Base-by-base conservation (phyloP, 2,888 invertebrate species). In the Anthrax anthrax region DNA sequence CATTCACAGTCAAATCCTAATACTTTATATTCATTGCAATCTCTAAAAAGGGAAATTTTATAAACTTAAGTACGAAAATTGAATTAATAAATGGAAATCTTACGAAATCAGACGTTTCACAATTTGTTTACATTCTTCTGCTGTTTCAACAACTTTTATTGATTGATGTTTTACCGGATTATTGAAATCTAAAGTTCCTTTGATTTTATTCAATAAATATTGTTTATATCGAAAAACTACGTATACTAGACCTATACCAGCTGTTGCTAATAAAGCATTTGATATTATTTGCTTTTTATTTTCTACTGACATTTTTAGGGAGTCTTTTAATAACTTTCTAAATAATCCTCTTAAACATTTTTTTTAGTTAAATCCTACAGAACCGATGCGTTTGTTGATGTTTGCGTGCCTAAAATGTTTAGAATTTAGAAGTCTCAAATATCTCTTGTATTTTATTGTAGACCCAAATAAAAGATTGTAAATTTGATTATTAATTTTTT, bases 1-100 rank as follows among this genome's bases (percentile, higher is more conserved):
- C 86, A 87, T 65, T 87, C 87, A 62, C 86, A 86, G 60, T 87
- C 87, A 58, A 87, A 80, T 8, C 87, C 87, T 34, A 87, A 59
- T 0, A 81, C 76, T 57, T 63, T 63, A 39, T 72, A 65, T 12
- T 59, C 50, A 36, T 52, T 48, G 43, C 62, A 60, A 57, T 69
- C 60, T 14, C 62, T 62, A 18, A 12, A 50, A 54, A 18, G 8
- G 27, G 39, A 47, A 41, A 42, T 10, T n/a, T 44, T 8, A 42
- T 42, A 10, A 4, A 32, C n/a, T n/a, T 2, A 34, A 34, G 36
- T 36, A 4, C 12, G 1, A 12, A 32, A 32, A 8, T 27, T 9
- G 6, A 32, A 36, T 16, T 36, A 14, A 18, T 32, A 13, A 36
- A 42, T 32, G 18, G 17, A 38, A 29, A 4, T 47, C 59, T 58